A percentile compares a stretch with the other conserved stretches of the same genome.
Conservation (phyloP, 2,888 invertebrate genomes). For the Abscondita cerata region DNA sequence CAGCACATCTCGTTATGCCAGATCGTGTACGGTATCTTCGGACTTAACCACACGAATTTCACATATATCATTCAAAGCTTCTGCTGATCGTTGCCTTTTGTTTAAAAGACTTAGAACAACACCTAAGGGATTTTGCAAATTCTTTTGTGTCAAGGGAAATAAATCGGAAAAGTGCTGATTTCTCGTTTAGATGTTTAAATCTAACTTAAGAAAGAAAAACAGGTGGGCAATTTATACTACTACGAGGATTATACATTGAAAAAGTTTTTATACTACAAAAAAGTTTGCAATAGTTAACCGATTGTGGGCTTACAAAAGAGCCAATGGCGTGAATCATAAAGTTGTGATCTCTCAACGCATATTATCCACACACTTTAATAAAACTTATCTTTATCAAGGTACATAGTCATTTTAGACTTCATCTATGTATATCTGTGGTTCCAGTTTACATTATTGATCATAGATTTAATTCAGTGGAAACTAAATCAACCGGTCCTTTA, state of each 20-base stretch:
- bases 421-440: too few species aligned
- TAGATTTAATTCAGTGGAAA: too few species aligned
- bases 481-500: too few species aligned
- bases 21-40: constrained; percentile 21
- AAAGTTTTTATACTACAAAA: constrained; percentile 25
- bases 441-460: too few species aligned
- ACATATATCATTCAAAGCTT: constrained; percentile 22
- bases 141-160: constrained; percentile 11
- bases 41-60: constrained; percentile 22
- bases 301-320: constrained; percentile 27
- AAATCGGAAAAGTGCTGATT: constrained; percentile 16
- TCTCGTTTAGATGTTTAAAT: constrained; percentile 19
- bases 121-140: constrained; percentile 5
- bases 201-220: constrained; percentile 29
- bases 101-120: constrained; percentile 22
- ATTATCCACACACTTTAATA: too few species aligned
- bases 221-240: constrained; percentile 37
- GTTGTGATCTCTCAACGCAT: too few species aligned
- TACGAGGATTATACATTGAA: constrained; percentile 32
- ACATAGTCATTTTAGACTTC: too few species aligned
- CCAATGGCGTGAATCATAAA: constrained; percentile 11
- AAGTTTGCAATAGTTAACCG: constrained; percentile 30
- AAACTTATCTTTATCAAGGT: too few species aligned
- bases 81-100: constrained; percentile 15
- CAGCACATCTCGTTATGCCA: constrained; percentile 41